Percentiles rank a stretch among this genome's conserved stretches.
These are phyloP conservation scores for Antennarius maculatus DNA, from an alignment of 2,797 vertebrate genomes.

Conservation along the genomic window DNA sequence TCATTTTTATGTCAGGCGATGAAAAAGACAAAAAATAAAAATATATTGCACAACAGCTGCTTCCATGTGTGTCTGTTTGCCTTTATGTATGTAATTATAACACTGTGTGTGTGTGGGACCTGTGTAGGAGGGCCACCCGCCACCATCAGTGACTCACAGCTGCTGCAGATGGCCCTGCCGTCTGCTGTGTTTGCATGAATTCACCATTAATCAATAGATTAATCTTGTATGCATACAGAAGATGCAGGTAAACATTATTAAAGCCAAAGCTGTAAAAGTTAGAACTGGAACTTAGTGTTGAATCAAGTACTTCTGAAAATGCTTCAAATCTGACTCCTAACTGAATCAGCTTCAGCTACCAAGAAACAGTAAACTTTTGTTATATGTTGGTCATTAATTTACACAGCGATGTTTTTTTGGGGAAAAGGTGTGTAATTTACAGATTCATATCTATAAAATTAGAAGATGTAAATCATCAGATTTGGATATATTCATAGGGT, in stretches of 20 bases:
- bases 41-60: slow-evolving; percentile 1
- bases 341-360: too few species aligned
- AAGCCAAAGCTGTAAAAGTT: slow-evolving; percentile 15
- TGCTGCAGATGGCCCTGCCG: slow-evolving; percentile 75
- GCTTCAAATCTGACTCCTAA: too few species aligned
- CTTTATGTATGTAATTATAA: slow-evolving; percentile 3
- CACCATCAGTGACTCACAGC: slow-evolving; percentile 73
- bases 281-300: background rate
- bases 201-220: slow-evolving; percentile 38
- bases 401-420: too few species aligned
- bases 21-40: slow-evolving; percentile 6
- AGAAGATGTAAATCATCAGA: too few species aligned
- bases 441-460: too few species aligned
- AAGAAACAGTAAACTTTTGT: too few species aligned
- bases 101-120: slow-evolving; percentile 24
- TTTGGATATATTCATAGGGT: too few species aligned
- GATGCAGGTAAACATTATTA: slow-evolving; percentile 11
- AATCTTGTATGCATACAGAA: slow-evolving; percentile 14
- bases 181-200: slow-evolving; percentile 54
- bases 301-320: too few species aligned
- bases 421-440: too few species aligned
- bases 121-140: slow-evolving; percentile 61
- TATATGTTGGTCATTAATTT: too few species aligned
- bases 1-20: too few species aligned
- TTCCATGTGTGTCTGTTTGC: background rate